These are phyloP conservation scores for Zaprionus davidi DNA, from an alignment of 1,140 invertebrate species.

Conservation along the genomic window DNA sequence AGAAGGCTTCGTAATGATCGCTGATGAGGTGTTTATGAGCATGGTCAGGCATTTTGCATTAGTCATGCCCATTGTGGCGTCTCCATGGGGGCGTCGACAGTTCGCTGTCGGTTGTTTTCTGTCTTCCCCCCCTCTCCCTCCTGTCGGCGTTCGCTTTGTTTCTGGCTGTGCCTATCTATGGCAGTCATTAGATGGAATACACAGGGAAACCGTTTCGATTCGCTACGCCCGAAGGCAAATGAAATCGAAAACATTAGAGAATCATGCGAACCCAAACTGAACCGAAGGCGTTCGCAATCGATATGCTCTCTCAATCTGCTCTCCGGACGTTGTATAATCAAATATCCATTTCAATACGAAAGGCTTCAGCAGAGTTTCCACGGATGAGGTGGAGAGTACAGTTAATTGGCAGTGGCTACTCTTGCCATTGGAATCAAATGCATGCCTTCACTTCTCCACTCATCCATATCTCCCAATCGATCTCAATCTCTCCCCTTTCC, in stretches of 20 bases:
- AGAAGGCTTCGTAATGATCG: constrained; percentile 76
- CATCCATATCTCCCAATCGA: background rate
- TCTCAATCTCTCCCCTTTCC: background rate
- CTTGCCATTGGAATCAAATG: background rate
- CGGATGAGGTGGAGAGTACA: background rate
- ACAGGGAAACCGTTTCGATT: constrained; percentile 48
- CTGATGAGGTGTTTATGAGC: constrained; percentile 81
- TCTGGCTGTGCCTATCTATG: constrained; percentile 48
- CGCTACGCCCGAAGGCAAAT: constrained; percentile 46
- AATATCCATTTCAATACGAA: constrained; percentile 5
- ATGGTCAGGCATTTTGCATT: constrained; percentile 72
- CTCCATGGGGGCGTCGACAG: constrained; percentile 53
- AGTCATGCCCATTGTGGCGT: constrained; percentile 65
- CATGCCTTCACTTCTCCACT: background rate
- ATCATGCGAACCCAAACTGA: constrained; percentile 13
- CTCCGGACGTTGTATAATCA: constrained; percentile 6
- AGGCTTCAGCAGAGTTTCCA: background rate
- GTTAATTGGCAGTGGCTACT: background rate
- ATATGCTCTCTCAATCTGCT: background rate
- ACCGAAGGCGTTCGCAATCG: background rate
- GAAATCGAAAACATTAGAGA: constrained; percentile 63
- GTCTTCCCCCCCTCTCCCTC: background rate
- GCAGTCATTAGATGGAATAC: constrained; percentile 62
- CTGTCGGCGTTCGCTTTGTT: constrained; percentile 48
- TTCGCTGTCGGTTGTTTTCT: constrained; percentile 16